Evolutionary conservation across 2,113 vertebrate species (phyloP), one percentile per base, ranked within the genome.

Genomic region (Amblyornis subalaris): DNA sequence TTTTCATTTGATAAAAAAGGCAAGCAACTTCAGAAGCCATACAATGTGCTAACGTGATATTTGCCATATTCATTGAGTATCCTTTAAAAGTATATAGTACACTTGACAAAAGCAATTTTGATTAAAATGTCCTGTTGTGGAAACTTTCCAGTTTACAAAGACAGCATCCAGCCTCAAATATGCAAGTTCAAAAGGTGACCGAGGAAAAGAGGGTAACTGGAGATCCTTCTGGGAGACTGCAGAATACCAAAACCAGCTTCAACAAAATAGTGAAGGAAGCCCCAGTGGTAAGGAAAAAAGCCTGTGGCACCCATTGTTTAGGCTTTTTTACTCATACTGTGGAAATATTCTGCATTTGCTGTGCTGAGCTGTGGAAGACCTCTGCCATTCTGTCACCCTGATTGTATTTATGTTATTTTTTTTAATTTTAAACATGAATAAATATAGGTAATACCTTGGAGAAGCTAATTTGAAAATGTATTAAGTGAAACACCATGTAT

Each of bases 121-220:
- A 54, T 96, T 88, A 94, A 91, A 75, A 35, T 84, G 10, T 54
- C 89, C 58, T 93, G 24, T 86, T 66, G 57, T 14, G 95, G 94
- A 78, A 94, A 91, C 50, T 85, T 98, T 97, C 53, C 94, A 99
- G 99, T 84, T 83, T 98, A 85, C 98, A 98, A 95, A 93, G 93
- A 66, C 98, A 98, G 10, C 95, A 53, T 65, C 42, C 96, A 25
- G 97, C 95, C 48, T 93, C 91, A 85, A 97, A 95, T 58, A 96
- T 97, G 62, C 97, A 98, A 61, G 87, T 98, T 88, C 97, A 89
- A 45, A 95, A 97, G 67, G 97, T 97, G 88, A 77, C 98, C 35
- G 98, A 98, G 42, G 97, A 96, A 23, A 98, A 98, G 92, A 98
- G 92, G 93, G 96, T 78, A 54, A 55, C 25, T 94, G 96, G 93